These are phyloP conservation scores for Metopolophium dirhodum DNA, from an alignment of 1,140 invertebrate genomes.

Conservation along the genomic window DNA sequence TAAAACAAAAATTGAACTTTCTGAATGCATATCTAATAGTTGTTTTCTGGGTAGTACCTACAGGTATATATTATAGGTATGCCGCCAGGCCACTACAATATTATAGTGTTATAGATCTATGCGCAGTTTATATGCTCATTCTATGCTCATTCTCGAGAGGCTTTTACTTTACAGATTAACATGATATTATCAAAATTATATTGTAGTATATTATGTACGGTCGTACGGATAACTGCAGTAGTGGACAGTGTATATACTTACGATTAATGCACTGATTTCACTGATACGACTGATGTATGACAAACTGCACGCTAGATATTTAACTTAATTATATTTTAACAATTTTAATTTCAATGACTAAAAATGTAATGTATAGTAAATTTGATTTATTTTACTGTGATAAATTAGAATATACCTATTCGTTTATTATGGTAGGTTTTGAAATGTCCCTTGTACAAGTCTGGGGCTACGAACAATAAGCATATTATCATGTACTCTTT, in stretches of 20 bases:
- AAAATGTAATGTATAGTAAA: too few species aligned
- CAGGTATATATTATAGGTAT: background rate
- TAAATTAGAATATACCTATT: too few species aligned
- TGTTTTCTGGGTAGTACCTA: background rate
- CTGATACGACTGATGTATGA: background rate
- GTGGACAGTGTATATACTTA: background rate
- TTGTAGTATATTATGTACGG: background rate
- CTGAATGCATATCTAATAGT: background rate
- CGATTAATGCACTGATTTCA: background rate
- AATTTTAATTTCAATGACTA: too few species aligned
- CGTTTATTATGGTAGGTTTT: background rate
- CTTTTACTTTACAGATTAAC: background rate
- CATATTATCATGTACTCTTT: background rate
- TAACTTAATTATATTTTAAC: too few species aligned
- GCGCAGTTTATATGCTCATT: background rate
- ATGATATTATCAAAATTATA: background rate
- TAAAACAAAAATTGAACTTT: background rate
- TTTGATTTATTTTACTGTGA: too few species aligned
- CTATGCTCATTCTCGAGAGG: background rate
- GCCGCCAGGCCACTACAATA: background rate
- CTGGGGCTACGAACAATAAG: background rate
- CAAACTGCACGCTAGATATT: background rate
- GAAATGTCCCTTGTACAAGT: background rate
- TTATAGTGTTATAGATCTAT: background rate
- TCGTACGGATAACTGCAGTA: background rate